A percentile compares a stretch with the other conserved stretches of the same genome.
Conservation (phyloP, 1,140 invertebrate genomes). For the Diorhabda sublineata region DNA sequence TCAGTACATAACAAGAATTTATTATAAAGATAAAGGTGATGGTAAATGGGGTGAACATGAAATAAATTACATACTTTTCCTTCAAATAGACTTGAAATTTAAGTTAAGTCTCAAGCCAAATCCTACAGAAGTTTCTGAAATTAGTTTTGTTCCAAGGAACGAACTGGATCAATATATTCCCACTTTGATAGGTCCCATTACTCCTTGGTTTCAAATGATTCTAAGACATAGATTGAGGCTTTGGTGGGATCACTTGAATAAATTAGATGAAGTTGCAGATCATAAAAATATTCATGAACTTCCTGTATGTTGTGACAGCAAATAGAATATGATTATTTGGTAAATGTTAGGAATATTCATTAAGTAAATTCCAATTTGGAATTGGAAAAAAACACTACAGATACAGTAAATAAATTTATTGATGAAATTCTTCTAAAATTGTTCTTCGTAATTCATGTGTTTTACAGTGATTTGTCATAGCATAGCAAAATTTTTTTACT, state of each 20-base stretch:
- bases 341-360: no score
- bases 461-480: no score
- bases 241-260: slow-evolving; percentile 90
- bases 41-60: slow-evolving; percentile 92
- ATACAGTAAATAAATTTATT: no score
- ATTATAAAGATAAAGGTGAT: slow-evolving; percentile 75
- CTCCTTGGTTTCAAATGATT: slow-evolving; percentile 93
- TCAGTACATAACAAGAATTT: slow-evolving; percentile 80
- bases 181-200: slow-evolving; percentile 65
- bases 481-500: no score
- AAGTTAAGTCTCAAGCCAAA: slow-evolving; percentile 60
- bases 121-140: slow-evolving; percentile 82
- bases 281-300: slow-evolving; percentile 69
- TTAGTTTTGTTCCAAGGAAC: slow-evolving; percentile 67
- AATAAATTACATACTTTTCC: slow-evolving; percentile 90
- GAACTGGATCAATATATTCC: slow-evolving; percentile 65
- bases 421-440: no score
- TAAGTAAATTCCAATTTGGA: no score
- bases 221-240: slow-evolving; percentile 65
- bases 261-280: slow-evolving; percentile 69
- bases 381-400: no score
- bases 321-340: no score
- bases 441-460: no score
- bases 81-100: slow-evolving; percentile 71
- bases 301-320: slow-evolving; percentile 1